phyloP scores from a whole-genome alignment of 2,797 vertebrate genomes.

The Calcarius lapponicus region DNA sequence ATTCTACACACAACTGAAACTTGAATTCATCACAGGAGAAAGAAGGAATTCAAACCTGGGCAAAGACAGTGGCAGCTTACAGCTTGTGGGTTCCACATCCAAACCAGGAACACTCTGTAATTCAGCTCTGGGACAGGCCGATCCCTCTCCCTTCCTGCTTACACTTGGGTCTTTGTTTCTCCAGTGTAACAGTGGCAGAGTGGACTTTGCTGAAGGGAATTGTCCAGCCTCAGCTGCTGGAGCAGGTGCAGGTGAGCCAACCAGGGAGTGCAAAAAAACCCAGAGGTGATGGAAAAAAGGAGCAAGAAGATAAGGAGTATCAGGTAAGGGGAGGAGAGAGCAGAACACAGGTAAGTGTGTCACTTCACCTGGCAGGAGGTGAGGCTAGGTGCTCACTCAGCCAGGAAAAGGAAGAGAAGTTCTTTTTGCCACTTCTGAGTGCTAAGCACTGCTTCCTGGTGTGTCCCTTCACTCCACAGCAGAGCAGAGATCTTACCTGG shows the following conservation, averaged over 20 bases:
- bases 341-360: neutral
- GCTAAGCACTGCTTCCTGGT: neutral
- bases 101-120: neutral
- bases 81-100: neutral
- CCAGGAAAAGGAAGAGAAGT: neutral
- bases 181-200: accelerated
- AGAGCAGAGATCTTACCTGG: neutral
- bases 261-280: neutral
- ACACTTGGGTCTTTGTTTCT: neutral
- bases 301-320: neutral
- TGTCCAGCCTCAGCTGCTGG: neutral
- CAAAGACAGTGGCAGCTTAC: neutral
- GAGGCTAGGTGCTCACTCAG: neutral
- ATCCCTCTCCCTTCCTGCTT: neutral
- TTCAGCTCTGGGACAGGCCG: neutral
- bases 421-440: neutral
- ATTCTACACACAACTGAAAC: neutral
- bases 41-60: neutral
- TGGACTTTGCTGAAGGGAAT: neutral
- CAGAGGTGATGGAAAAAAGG: neutral
- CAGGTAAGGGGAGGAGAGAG: neutral
- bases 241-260: neutral
- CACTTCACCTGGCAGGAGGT: neutral
- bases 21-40: neutral
- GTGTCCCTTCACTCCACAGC: neutral